These are phyloP conservation scores for Mycalesis mineus DNA, from an alignment of 2,888 invertebrate genomes.

Conservation along the genomic window DNA sequence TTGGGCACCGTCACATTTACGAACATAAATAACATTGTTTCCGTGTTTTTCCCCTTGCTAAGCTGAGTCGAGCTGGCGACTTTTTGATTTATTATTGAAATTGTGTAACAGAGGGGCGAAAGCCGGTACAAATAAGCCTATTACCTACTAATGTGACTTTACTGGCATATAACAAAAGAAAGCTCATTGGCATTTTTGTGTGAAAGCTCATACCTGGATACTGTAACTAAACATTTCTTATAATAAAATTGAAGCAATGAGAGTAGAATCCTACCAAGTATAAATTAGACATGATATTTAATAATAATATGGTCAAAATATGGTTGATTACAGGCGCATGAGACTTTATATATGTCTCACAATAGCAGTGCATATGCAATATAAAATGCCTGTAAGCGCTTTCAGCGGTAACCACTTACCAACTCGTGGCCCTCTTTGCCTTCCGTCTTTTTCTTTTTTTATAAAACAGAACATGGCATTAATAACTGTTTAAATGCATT, in stretches of 20 bases:
- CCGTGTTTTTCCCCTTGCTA: background rate
- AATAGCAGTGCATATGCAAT: slow-evolving; percentile 5
- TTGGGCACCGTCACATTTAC: background rate
- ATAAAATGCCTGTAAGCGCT: slow-evolving; percentile 1
- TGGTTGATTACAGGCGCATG: background rate
- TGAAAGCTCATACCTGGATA: background rate
- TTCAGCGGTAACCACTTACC: slow-evolving; percentile 9
- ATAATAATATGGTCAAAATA: background rate
- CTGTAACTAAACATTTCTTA: background rate
- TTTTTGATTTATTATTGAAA: background rate
- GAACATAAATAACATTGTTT: background rate
- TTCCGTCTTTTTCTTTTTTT: slow-evolving; percentile 14
- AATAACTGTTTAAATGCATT: background rate
- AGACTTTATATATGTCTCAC: background rate
- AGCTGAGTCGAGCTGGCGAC: background rate
- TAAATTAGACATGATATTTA: background rate
- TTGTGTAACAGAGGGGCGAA: background rate
- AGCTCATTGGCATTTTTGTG: background rate
- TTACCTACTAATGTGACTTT: background rate
- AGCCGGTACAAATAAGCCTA: background rate
- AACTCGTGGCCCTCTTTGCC: slow-evolving; percentile 8
- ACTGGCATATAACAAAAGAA: background rate
- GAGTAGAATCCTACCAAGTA: background rate
- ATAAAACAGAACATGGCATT: slow-evolving; percentile 7
- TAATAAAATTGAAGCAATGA: background rate